Conservation (phyloP, 2,113 vertebrate species). For the Miniopterus natalensis region DNA sequence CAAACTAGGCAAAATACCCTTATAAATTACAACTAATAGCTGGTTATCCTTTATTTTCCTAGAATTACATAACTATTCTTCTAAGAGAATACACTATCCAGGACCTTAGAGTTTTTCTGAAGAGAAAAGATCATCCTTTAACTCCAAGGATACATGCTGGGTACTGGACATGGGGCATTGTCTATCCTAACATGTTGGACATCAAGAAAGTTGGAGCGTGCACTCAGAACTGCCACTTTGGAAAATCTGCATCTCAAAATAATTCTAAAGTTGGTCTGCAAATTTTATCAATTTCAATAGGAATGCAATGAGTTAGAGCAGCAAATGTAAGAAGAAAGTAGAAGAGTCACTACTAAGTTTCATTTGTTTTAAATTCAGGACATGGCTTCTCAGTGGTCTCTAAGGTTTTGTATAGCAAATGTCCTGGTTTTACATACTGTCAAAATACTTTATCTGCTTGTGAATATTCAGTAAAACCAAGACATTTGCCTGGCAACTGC, state of each 20-base stretch:
- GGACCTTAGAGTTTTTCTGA: neutral
- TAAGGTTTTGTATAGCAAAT: neutral
- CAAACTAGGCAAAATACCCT: neutral
- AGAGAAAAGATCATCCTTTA: neutral
- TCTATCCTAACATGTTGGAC: neutral
- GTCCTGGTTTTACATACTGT: neutral
- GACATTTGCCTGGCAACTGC: neutral
- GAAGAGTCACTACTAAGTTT: neutral
- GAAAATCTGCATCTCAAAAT: neutral
- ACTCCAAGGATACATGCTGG: neutral
- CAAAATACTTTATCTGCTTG: neutral
- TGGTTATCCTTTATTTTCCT: neutral
- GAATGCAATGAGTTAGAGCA: neutral
- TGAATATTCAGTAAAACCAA: neutral
- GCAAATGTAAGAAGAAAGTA: neutral
- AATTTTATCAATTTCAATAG: neutral
- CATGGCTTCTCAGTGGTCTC: neutral
- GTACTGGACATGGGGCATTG: neutral
- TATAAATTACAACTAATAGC: neutral
- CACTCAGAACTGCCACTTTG: neutral
- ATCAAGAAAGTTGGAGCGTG: neutral
- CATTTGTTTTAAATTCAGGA: neutral
- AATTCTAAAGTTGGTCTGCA: neutral
- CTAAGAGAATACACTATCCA: neutral
- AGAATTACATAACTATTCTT: neutral